Evolutionary conservation across 2,113 vertebrate species (phyloP), one percentile per base, ranked within the genome.

Genomic region (Peromyscus californicus): DNA sequence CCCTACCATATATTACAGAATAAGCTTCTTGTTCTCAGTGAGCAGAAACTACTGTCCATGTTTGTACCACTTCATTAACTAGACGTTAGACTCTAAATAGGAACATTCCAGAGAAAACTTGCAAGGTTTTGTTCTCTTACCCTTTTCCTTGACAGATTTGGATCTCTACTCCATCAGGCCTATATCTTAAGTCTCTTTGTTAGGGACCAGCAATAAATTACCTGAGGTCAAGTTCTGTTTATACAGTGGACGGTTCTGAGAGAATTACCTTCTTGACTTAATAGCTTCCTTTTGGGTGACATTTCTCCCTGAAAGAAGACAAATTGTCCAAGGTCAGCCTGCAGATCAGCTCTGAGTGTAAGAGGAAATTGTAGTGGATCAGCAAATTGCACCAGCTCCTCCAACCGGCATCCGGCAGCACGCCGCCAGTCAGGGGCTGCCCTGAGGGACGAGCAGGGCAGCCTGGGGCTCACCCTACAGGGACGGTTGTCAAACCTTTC

Each of bases 211-310:
- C 97, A 98, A 98, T 98, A 98, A 99, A 99, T 99, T 98, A 98
- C 97, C 96, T 87, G 67, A 97, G 99, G 99, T 99, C 99, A 99
- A 98, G 98, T 98, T 99, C 98, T 99, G 99, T 99, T 99, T 99
- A 99, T 98, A 97, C 97, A 98, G 98, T 97, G 98, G 98, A 93
- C 98, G 97, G 97, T 97, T 98, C 98, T 95, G 97, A 98, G 97
- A 98, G 98, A 98, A 99, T 99, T 99, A 97, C 98, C 98, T 99
- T 98, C 99, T 99, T 98, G 98, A 98, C 98, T 99, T 99, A 99
- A 99, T 99, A 99, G 98, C 98, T 99, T 99, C 99, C 99, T 99
- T 98, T 99, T 65, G 98, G 98, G 95, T 98, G 98, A 99, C 98
- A 98, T 99, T 98, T 98, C 98, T 99, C 98, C 97, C 98, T 98